Percentiles rank a stretch among this genome's conserved stretches.
Evolutionary conservation across 2,797 vertebrate genomes (phyloP).

Genomic region (Buphagus erythrorhynchus): DNA sequence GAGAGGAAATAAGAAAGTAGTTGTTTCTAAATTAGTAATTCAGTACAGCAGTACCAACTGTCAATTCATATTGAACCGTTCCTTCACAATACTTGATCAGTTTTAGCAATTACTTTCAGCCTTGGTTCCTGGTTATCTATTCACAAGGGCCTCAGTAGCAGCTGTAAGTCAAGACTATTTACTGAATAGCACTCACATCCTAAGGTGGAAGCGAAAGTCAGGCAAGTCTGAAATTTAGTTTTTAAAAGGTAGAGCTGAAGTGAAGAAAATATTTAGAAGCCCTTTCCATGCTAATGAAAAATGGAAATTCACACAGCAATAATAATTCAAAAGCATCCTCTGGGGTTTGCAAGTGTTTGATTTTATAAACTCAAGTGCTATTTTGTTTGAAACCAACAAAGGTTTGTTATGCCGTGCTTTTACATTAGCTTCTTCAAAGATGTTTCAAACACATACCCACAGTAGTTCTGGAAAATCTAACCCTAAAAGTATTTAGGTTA

Average conservation of each 20-base stretch:
- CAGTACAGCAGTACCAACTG: neutral
- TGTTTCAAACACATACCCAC: neutral
- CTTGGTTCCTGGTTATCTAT: neutral
- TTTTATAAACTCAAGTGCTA: neutral
- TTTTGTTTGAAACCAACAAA: neutral
- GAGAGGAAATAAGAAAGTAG: neutral
- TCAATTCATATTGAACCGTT: neutral
- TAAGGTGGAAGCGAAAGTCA: neutral
- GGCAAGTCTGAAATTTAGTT: neutral
- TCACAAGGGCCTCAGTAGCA: neutral
- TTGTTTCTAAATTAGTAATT: neutral
- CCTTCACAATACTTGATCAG: neutral
- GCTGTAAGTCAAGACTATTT: neutral
- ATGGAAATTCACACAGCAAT: neutral
- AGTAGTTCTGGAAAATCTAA: neutral
- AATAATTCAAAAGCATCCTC: neutral
- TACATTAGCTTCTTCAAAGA: neutral
- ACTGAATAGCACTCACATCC: neutral
- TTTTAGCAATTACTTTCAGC: neutral
- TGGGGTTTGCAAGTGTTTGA: neutral
- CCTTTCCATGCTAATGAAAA: neutral
- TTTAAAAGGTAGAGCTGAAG: neutral
- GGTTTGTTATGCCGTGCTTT: neutral
- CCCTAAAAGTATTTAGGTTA: neutral
- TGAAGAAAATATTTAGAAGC: neutral